phyloP scores from a whole-genome alignment of 2,888 invertebrate species.

The Philaethria dido region DNA sequence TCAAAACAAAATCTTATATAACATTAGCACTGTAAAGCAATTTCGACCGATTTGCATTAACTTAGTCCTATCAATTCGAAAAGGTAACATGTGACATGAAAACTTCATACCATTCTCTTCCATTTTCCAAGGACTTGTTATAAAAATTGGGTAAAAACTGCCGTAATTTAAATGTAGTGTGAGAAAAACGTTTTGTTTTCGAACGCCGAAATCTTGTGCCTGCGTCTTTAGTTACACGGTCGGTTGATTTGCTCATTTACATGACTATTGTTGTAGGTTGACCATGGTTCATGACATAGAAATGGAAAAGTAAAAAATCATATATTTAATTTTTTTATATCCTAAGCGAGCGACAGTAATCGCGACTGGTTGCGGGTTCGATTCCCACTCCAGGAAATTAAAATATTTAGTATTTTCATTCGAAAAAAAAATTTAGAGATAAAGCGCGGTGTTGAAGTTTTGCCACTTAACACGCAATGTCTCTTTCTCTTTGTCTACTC shows the following conservation, averaged over 20 bases:
- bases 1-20: slow-evolving; percentile 4
- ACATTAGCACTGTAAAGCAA: slow-evolving; percentile 27
- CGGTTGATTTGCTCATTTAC: slow-evolving; percentile 44
- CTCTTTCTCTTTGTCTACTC: no score
- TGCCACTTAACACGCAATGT: no score
- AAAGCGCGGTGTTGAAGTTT: no score
- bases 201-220: slow-evolving; percentile 42
- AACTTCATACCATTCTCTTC: slow-evolving; percentile 12
- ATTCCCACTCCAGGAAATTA: no score
- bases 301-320: background rate
- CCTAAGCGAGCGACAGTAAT: background rate
- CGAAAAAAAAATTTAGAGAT: no score
- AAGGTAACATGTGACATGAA: slow-evolving; percentile 25
- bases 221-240: slow-evolving; percentile 45
- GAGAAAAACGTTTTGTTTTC: slow-evolving; percentile 37
- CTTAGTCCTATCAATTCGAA: slow-evolving; percentile 4
- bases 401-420: no score
- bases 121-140: slow-evolving; percentile 5
- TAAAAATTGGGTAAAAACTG: slow-evolving; percentile 5
- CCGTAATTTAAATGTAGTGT: slow-evolving; percentile 25
- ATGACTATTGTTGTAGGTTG: slow-evolving; percentile 42
- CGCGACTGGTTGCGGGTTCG: no score
- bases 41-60: slow-evolving; percentile 35
- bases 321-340: slow-evolving; percentile 5
- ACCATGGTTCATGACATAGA: slow-evolving; percentile 35